phyloP scores from a whole-genome alignment of 1,140 invertebrate genomes.

The Drosophila punjabiensis region DNA sequence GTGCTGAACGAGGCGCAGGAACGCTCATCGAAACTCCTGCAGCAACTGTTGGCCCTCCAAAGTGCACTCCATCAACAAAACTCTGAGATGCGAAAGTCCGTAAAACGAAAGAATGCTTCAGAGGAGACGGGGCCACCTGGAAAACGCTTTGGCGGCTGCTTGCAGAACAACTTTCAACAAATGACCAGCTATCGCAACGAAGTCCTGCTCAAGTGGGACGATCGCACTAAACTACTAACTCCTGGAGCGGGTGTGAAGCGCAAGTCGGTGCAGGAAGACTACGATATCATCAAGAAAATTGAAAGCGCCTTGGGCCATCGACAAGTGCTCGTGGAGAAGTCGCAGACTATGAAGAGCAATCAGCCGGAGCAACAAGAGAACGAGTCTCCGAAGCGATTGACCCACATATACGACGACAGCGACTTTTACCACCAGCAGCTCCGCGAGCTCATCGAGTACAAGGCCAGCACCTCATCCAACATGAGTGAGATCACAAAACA shows the following conservation, averaged over 20 bases:
- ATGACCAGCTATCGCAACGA: slow-evolving; percentile 91
- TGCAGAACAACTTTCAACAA: slow-evolving; percentile 88
- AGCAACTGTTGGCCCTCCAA: slow-evolving; percentile 89
- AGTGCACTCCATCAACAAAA: slow-evolving; percentile 68
- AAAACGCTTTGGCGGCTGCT: slow-evolving; percentile 88
- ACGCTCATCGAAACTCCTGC: slow-evolving; percentile 87
- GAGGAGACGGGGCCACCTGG: slow-evolving; percentile 73
- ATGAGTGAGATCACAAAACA: slow-evolving; percentile 92
- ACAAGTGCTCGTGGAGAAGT: slow-evolving; percentile 91
- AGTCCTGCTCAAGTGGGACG: slow-evolving; percentile 96
- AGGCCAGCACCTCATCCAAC: slow-evolving; percentile 93
- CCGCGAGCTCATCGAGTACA: slow-evolving; percentile 96
- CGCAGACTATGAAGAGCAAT: slow-evolving; percentile 92
- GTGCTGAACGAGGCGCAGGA: slow-evolving; percentile 86
- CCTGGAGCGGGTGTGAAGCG: slow-evolving; percentile 88
- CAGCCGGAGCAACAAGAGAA: slow-evolving; percentile 86
- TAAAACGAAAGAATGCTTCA: slow-evolving; percentile 84
- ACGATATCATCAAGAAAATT: slow-evolving; percentile 94
- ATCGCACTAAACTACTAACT: slow-evolving; percentile 92
- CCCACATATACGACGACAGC: slow-evolving; percentile 97
- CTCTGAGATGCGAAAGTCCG: slow-evolving; percentile 65
- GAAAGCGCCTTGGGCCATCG: slow-evolving; percentile 93
- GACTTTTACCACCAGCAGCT: slow-evolving; percentile 98
- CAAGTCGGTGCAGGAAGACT: slow-evolving; percentile 89
- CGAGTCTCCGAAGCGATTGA: slow-evolving; percentile 69